Conservation (phyloP, 2,797 vertebrate genomes). For the Channa striata region DNA sequence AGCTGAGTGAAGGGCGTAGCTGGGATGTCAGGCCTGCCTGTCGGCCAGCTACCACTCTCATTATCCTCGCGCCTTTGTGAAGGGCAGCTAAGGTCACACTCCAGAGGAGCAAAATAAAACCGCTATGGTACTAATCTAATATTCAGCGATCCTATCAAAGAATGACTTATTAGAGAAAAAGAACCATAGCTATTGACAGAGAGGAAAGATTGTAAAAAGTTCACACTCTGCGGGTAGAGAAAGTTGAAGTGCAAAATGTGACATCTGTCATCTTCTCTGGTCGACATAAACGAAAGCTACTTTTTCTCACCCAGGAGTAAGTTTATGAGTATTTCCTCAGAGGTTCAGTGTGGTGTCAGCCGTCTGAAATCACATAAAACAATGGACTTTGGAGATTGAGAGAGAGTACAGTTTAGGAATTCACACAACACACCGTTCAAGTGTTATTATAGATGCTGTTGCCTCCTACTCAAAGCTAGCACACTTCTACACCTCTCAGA, state of each 20-base stretch:
- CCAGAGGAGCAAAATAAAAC: slow-evolving; percentile 74
- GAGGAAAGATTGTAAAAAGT: slow-evolving; percentile 41
- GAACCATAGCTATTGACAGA: slow-evolving; percentile 52
- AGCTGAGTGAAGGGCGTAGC: slow-evolving; percentile 78
- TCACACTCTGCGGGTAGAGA: slow-evolving; percentile 34
- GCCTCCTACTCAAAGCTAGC: slow-evolving; percentile 75
- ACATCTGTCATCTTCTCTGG: slow-evolving; percentile 39
- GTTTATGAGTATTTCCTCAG: slow-evolving; percentile 23
- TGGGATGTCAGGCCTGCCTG: slow-evolving; percentile 77
- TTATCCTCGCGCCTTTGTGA: slow-evolving; percentile 71
- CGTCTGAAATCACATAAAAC: slow-evolving; percentile 40
- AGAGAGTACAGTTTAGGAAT: slow-evolving; percentile 50
- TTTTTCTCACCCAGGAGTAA: slow-evolving; percentile 6
- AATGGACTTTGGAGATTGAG: slow-evolving; percentile 51
- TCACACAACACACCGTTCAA: slow-evolving; percentile 69
- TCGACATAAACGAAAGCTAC: slow-evolving; percentile 31
- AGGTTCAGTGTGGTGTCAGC: slow-evolving; percentile 25
- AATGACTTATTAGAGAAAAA: slow-evolving; percentile 60
- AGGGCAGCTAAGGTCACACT: slow-evolving; percentile 81
- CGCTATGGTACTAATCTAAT: slow-evolving; percentile 67
- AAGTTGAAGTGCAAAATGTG: slow-evolving; percentile 37
- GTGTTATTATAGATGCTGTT: slow-evolving; percentile 70
- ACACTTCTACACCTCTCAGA: slow-evolving; percentile 66
- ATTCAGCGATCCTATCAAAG: slow-evolving; percentile 71
- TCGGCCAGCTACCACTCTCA: slow-evolving; percentile 78